Evolutionary conservation across 2,113 vertebrate species (phyloP).

Genomic region (Oncorhynchus nerka): DNA sequence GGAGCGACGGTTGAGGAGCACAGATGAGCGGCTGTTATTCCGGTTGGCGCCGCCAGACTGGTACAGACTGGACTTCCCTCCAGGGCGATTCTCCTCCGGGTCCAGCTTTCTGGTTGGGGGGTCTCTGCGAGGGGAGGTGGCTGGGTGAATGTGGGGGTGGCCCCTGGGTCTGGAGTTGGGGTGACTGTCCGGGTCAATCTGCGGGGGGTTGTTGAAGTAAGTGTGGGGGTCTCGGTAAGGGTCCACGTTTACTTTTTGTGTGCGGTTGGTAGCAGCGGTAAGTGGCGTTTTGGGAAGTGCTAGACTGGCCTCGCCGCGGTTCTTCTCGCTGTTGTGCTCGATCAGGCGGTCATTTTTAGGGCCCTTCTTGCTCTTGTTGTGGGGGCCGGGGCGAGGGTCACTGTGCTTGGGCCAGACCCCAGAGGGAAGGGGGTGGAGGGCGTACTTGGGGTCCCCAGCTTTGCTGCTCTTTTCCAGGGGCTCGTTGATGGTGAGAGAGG

Average conservation of each 20-base stretch:
- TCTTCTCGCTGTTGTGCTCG: conserved; percentile 75
- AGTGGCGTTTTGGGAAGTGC: conserved; percentile 56
- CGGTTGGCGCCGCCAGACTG: conserved; percentile 31
- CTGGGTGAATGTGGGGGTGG: conserved; percentile 40
- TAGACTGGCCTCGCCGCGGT: conserved; percentile 45
- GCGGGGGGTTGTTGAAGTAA: conserved; percentile 52
- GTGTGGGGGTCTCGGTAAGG: neutral
- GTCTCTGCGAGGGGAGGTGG: conserved; percentile 62
- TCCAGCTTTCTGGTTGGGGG: conserved; percentile 59
- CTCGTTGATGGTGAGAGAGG: conserved; percentile 68
- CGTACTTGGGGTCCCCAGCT: conserved; percentile 63
- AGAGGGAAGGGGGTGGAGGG: conserved; percentile 60
- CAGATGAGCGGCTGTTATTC: conserved; percentile 66
- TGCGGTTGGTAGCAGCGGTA: conserved; percentile 54
- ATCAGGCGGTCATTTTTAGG: conserved; percentile 64
- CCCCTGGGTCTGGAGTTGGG: conserved; percentile 63
- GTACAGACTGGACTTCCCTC: conserved; percentile 62
- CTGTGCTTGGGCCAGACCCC: conserved; percentile 72
- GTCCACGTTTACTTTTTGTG: conserved; percentile 53
- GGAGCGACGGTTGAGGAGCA: conserved; percentile 73
- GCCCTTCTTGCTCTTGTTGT: conserved; percentile 74
- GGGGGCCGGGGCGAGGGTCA: conserved; percentile 59
- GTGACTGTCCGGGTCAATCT: conserved; percentile 54
- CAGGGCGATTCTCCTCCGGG: conserved; percentile 77
- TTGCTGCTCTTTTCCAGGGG: conserved; percentile 69